Conservation (phyloP, 1,140 invertebrate species). For the Brachionus koreanus region DNA sequence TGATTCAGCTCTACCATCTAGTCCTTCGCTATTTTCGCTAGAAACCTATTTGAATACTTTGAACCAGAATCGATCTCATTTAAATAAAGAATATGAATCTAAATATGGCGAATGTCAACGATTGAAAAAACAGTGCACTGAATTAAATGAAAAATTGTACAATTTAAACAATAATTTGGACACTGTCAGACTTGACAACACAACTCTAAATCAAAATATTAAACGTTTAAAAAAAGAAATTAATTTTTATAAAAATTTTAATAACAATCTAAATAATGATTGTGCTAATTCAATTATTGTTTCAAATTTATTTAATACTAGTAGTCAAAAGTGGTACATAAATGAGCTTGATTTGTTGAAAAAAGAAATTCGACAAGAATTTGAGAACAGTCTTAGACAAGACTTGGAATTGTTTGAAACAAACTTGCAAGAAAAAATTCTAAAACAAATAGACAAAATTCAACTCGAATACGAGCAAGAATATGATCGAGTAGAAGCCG, state of each 20-base stretch:
- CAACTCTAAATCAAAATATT: not conserved
- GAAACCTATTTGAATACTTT: slow-evolving; percentile 5
- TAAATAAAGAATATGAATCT: not conserved
- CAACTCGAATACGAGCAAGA: not conserved
- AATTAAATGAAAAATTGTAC: not conserved
- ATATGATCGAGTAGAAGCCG: not conserved
- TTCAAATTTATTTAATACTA: too few species aligned
- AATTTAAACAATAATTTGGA: slow-evolving; percentile 19
- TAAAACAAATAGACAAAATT: not conserved
- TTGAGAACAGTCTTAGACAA: not conserved
- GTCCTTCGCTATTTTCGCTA: not conserved
- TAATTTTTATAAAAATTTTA: not conserved
- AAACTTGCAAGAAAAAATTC: not conserved
- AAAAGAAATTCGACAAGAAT: slow-evolving; percentile 1
- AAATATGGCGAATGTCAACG: not conserved
- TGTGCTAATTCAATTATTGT: not conserved
- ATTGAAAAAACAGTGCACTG: not conserved
- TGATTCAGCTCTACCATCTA: not conserved
- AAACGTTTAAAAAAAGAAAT: not conserved
- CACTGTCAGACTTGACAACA: not conserved
- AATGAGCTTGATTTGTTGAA: not conserved
- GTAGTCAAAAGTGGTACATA: not conserved
- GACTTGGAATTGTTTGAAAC: not conserved
- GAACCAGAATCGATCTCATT: not conserved
- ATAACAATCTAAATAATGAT: not conserved